These are phyloP conservation scores for Microctenopoma stevenorrisi DNA, from an alignment of 2,797 vertebrate species.

Conservation along the genomic window DNA sequence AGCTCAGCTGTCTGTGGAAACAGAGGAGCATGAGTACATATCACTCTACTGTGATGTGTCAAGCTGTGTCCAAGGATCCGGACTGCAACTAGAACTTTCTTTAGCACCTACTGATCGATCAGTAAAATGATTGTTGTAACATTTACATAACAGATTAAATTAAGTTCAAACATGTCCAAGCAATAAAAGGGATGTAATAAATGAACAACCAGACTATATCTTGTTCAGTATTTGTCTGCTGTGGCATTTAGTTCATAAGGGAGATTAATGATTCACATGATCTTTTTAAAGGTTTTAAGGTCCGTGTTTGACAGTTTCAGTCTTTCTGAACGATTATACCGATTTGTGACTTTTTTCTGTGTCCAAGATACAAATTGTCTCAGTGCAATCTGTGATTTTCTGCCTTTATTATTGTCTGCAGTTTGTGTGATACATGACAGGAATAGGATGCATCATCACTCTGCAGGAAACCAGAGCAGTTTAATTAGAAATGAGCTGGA, in stretches of 20 bases:
- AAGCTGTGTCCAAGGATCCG: not conserved
- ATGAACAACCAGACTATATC: not conserved
- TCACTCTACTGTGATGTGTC: not conserved
- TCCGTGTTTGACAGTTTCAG: not conserved
- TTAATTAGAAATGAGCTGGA: not conserved
- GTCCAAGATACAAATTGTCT: too few relatives aligned
- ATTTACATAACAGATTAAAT: not conserved
- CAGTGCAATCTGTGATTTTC: not conserved
- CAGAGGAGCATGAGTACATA: not conserved
- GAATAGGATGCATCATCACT: not conserved
- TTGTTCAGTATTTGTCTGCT: too few relatives aligned
- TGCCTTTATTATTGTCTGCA: too few relatives aligned
- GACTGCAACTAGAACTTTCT: too few relatives aligned
- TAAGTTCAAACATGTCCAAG: slow-evolving; percentile 24
- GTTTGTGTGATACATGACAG: not conserved
- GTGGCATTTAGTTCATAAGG: not conserved
- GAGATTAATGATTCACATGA: not conserved
- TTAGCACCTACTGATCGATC: not conserved
- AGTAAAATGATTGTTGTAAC: too few relatives aligned
- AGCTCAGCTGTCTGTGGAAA: not conserved
- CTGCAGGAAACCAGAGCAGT: not conserved
- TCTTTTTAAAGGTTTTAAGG: not conserved
- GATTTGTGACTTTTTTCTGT: too few relatives aligned
- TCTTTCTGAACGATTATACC: too few relatives aligned
- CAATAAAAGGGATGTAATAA: not conserved